Base-by-base conservation (phyloP, 2,888 invertebrate genomes). In the Congeria kusceri region DNA sequence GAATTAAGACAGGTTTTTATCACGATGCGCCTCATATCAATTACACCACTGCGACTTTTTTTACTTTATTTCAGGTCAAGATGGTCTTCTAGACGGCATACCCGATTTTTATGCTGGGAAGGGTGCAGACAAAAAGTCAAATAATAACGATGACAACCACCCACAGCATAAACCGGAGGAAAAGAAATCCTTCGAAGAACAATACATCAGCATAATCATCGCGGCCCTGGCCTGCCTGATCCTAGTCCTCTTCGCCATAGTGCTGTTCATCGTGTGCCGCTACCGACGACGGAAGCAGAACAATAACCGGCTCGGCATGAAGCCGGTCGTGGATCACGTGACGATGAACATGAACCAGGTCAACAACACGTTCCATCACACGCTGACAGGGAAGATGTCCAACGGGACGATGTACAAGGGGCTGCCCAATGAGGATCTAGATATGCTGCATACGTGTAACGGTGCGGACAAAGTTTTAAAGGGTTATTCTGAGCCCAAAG, bases 201-300 rank as follows among this genome's bases (percentile, higher is more conserved):
- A 88, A 64, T 88, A 88, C 74, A 91, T 91, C 59, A 90, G 90
- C 20, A 90, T 91, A 65, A 90, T 91, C 65, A 89, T 91, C n/a
- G 91, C 89, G 7, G 89, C 96, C 3, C 93, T 97, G 64, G 96
- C 96, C 29, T 96, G 96, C 0, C 95, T 96, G 58, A 89, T 93
- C 20, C 85, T 92, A 46, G 96, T 96, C 64, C 95, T 97, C 63
- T 94, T 97, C 3, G 94, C 96, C 29, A 96, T 95, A 1, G 96
- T 96, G 7, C 96, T 96, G 87, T 94, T 96, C 66, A 95, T 96
- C 68, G 78, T 89, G 56, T 88, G 89, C 56, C 88, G 89, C 5
- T 89, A 91, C 73, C 87, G 89, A 66, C 80, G 88, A 39, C 84
- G 87, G 59, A 91, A 91, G 72, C 87, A 91, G 77, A 91, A 88